Percentiles rank a stretch among this genome's conserved stretches.
phyloP scores from a whole-genome alignment of 2,888 invertebrate species.

The Hypolimnas misippus region DNA sequence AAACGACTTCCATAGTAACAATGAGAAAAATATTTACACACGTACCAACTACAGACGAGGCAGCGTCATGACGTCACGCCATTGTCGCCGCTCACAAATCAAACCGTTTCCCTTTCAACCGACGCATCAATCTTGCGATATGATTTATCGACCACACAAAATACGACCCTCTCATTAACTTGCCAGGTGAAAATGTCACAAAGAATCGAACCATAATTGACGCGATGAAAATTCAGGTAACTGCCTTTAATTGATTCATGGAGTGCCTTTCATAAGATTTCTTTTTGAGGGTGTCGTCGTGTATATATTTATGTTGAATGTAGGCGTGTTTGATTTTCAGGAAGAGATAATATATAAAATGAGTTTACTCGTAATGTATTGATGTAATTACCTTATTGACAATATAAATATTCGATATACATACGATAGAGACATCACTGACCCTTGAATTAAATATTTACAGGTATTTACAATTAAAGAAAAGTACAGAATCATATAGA shows the following conservation, averaged over 20 bases:
- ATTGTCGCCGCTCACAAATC: slow-evolving; percentile 71
- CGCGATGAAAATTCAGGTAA: slow-evolving; percentile 20
- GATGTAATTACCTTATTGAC: too few species aligned
- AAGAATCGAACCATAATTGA: slow-evolving; percentile 27
- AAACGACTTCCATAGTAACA: slow-evolving; percentile 14
- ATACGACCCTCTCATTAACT: slow-evolving; percentile 67
- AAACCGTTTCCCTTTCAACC: slow-evolving; percentile 65
- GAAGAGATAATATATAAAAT: background rate
- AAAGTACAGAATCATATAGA: background rate
- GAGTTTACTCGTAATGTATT: too few species aligned
- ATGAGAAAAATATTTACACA: slow-evolving; percentile 30
- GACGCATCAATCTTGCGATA: slow-evolving; percentile 68
- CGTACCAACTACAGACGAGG: slow-evolving; percentile 1
- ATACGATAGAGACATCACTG: too few species aligned
- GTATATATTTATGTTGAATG: background rate
- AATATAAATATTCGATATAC: too few species aligned
- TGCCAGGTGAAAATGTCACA: slow-evolving; percentile 51
- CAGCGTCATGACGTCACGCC: slow-evolving; percentile 60
- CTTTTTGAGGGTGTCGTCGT: slow-evolving; percentile 54
- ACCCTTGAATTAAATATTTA: too few species aligned
- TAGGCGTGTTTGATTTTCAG: background rate
- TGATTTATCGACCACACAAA: slow-evolving; percentile 70
- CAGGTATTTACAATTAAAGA: too few species aligned
- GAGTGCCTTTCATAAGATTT: slow-evolving; percentile 39
- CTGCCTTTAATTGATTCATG: slow-evolving; percentile 28